Evolutionary conservation across 1,140 invertebrate species (phyloP), one percentile per base, ranked within the genome.

Genomic region (Centruroides sculpturatus): DNA sequence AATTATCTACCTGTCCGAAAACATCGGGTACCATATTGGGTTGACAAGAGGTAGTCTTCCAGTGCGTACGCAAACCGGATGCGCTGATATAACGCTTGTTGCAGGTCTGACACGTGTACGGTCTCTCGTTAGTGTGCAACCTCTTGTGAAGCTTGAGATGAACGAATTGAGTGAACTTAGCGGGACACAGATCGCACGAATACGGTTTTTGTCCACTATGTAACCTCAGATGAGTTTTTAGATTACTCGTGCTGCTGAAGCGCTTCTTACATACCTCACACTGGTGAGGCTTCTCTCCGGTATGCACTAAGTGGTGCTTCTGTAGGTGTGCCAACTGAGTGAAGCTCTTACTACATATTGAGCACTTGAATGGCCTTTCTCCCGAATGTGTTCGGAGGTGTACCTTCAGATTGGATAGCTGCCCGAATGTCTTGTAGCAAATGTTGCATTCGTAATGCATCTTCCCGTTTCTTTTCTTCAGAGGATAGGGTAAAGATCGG

Each of bases 381-480:
- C 95, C 95, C 3, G 91, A 95, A 70, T 99, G 96, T n/a, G 94
- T 98, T 61, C 95, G 80, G 48, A 98, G 74, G 73, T 99, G 94
- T 9, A 98, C 95, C 75, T 99, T 99, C 10, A 99, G 78, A 75
- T 99, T 99, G 4, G 92, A 96, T 48, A 99, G 76, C 74, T 99
- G 96, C 8, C 95, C 95, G 71, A 99, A 99, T 0, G 92, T 95
- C 76, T 99, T 99, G 71, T 84, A 86, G 72, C 96, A 99, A 11
- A 96, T 89, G 70, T 98, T 98, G 75, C 96, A 99, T 75, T 98
- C 92, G 74, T 99, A 99, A 69, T 98, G 90, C 87, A 98, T 98
- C 76, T 98, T 98, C 0, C 93, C 93, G 71, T 98, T 92, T 75
- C 93, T 94, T 77, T 97, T 98, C 77, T 92, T 91, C 55, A 98